These are phyloP conservation scores for Leucophenga varia DNA, from an alignment of 1,140 invertebrate genomes.

Conservation along the genomic window DNA sequence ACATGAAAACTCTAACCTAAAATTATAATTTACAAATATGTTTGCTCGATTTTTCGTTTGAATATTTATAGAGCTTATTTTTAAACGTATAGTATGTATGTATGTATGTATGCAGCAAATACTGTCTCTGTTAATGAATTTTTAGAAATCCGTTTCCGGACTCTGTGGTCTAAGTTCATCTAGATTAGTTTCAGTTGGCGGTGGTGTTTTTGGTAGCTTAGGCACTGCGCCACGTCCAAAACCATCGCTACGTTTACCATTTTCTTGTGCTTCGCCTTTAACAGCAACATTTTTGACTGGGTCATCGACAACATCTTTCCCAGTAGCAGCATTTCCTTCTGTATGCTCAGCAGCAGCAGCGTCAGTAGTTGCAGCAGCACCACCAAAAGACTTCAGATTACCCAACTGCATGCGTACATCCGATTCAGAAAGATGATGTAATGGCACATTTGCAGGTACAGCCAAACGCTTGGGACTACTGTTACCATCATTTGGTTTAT, in stretches of 20 bases:
- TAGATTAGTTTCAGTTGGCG: constrained; percentile 10
- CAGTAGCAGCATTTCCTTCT: constrained; percentile 1
- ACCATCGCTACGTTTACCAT: too few relatives aligned
- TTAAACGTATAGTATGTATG: not conserved
- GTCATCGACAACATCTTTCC: too few relatives aligned
- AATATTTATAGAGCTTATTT: too few relatives aligned
- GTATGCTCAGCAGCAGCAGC: not conserved
- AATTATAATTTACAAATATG: too few relatives aligned
- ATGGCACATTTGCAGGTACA: constrained; percentile 43
- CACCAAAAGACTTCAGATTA: constrained; percentile 41
- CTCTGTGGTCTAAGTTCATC: constrained; percentile 38
- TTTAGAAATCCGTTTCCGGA: constrained; percentile 50
- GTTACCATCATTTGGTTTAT: constrained; percentile 38
- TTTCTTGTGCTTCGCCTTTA: too few relatives aligned
- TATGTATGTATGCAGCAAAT: too few relatives aligned
- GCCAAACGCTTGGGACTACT: constrained; percentile 44
- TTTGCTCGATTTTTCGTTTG: too few relatives aligned
- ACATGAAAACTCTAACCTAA: too few relatives aligned
- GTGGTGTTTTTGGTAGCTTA: not conserved
- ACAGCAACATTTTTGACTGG: too few relatives aligned
- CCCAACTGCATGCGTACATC: constrained; percentile 44
- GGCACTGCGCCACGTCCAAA: too few relatives aligned
- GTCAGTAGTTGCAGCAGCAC: not conserved
- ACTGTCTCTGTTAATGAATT: too few relatives aligned
- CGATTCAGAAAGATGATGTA: constrained; percentile 44